A percentile compares a stretch with the other conserved stretches of the same genome.
phyloP scores from a whole-genome alignment of 2,797 vertebrate genomes.

The Silurus aristotelis region DNA sequence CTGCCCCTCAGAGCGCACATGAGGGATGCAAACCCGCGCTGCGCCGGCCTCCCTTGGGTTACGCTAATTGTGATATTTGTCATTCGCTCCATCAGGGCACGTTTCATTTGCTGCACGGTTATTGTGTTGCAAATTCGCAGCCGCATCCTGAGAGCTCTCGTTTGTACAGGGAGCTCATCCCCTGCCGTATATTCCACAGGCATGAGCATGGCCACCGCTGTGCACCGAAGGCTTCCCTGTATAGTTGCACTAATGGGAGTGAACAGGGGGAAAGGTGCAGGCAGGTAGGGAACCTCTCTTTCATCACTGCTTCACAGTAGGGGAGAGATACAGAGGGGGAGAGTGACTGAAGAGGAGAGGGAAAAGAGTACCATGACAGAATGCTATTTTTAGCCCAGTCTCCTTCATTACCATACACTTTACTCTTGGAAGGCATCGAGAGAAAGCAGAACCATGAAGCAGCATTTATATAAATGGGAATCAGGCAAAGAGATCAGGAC shows the following conservation, averaged over 20 bases:
- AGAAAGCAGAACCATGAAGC: constrained; percentile 41
- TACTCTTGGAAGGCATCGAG: constrained; percentile 30
- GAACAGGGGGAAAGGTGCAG: constrained; percentile 31
- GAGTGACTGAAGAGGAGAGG: not conserved
- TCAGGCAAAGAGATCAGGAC: constrained; percentile 4
- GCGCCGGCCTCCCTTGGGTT: constrained; percentile 59
- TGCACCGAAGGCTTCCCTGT: constrained; percentile 23
- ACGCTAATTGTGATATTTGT: constrained; percentile 70
- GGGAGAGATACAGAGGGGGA: constrained; percentile 32
- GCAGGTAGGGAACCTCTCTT: constrained; percentile 30
- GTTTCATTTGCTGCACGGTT: constrained; percentile 63
- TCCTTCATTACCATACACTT: constrained; percentile 52
- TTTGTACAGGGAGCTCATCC: constrained; percentile 34
- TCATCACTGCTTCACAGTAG: constrained; percentile 29
- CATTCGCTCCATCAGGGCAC: constrained; percentile 66
- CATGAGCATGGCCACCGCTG: constrained; percentile 24
- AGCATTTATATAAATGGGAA: constrained; percentile 44
- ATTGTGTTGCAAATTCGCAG: constrained; percentile 50
- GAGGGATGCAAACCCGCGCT: constrained; percentile 24
- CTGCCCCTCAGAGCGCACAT: constrained; percentile 35
- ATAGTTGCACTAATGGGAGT: constrained; percentile 39
- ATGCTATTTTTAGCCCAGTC: constrained; percentile 49
- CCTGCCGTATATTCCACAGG: constrained; percentile 24
- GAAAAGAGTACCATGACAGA: constrained; percentile 26
- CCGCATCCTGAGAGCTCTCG: constrained; percentile 36